These are phyloP conservation scores for Phymorhynchus buccinoides DNA, from an alignment of 1,140 invertebrate genomes.

Conservation along the genomic window DNA sequence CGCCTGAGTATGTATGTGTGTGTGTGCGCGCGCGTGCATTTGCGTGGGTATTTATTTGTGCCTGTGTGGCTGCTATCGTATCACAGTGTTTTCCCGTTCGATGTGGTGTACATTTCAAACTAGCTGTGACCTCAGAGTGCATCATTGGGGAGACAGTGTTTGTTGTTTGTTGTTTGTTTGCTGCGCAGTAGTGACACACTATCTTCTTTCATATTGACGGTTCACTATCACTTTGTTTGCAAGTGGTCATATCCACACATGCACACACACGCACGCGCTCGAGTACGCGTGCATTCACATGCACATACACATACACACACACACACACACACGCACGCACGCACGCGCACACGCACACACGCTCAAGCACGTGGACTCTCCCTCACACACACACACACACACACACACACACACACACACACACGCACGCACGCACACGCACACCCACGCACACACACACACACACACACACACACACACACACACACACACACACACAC, in stretches of 20 bases:
- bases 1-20: too few relatives aligned
- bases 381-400: not conserved
- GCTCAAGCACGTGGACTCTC: not conserved
- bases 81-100: too few relatives aligned
- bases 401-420: not conserved
- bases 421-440: not conserved
- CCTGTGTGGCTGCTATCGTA: too few relatives aligned
- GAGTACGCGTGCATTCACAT: not conserved
- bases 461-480: constrained; percentile 27
- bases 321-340: not conserved
- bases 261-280: constrained; percentile 26
- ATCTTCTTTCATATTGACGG: too few relatives aligned
- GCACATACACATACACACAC: not conserved
- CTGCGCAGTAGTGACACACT: too few relatives aligned
- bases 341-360: not conserved
- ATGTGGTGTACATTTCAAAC: too few relatives aligned
- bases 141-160: too few relatives aligned
- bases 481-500: constrained; percentile 37
- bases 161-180: too few relatives aligned
- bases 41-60: too few relatives aligned
- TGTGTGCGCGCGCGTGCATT: too few relatives aligned
- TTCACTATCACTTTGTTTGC: too few relatives aligned
- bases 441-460: not conserved
- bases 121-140: too few relatives aligned
- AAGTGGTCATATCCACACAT: not conserved